phyloP scores from a whole-genome alignment of 2,888 invertebrate species.

The Choreutis nemorana region DNA sequence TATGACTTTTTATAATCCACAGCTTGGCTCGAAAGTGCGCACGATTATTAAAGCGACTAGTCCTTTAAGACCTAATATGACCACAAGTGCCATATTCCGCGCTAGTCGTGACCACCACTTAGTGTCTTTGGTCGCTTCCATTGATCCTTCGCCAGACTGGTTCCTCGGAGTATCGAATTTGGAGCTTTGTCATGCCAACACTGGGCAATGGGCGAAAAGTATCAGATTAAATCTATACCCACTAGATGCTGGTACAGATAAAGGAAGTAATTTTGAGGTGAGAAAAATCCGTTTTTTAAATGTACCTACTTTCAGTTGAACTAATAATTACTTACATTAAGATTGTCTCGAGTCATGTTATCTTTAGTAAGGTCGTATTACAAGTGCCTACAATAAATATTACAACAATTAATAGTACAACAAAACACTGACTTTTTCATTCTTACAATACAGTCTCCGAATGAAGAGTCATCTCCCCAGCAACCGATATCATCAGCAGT shows the following conservation, averaged over 20 bases:
- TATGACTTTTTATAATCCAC: no score
- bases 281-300: slow-evolving; percentile 16
- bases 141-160: slow-evolving; percentile 88
- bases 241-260: slow-evolving; percentile 95
- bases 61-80: slow-evolving; percentile 29
- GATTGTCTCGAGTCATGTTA: background rate
- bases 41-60: slow-evolving; percentile 49
- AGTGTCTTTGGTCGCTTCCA: slow-evolving; percentile 42
- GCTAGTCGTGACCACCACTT: slow-evolving; percentile 37
- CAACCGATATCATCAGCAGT: slow-evolving; percentile 32
- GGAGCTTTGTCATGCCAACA: slow-evolving; percentile 84
- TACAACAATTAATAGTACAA: no score
- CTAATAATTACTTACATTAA: background rate
- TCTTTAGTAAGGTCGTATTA: background rate
- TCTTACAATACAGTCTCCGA: slow-evolving; percentile 36
- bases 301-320: background rate
- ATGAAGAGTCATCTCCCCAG: slow-evolving; percentile 48
- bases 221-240: slow-evolving; percentile 87
- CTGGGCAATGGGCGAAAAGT: slow-evolving; percentile 78
- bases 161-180: slow-evolving; percentile 90
- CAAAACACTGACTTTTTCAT: background rate
- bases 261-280: slow-evolving; percentile 89
- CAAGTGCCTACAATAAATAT: slow-evolving; percentile 1
- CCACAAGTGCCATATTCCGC: slow-evolving; percentile 37
- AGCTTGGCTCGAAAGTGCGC: slow-evolving; percentile 37